Evolutionary conservation across 1,140 invertebrate genomes (phyloP).

Genomic region (Cyrtorhinus lividipennis): DNA sequence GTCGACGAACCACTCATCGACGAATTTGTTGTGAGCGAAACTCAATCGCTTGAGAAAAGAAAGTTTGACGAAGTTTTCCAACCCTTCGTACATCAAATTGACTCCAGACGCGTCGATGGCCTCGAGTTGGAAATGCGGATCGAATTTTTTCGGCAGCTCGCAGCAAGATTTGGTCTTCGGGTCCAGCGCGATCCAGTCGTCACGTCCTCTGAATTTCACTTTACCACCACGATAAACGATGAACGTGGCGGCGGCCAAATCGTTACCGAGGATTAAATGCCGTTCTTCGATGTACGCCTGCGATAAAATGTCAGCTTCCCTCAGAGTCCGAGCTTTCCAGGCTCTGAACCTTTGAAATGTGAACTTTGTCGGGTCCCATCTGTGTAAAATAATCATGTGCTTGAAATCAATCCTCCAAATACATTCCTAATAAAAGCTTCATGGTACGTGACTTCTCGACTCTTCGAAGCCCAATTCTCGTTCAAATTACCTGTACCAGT

Average conservation of each 20-base stretch:
- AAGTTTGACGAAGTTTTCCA: constrained; percentile 48
- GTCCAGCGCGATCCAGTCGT: constrained; percentile 41
- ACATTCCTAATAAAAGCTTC: too few relatives aligned
- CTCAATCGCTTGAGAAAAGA: constrained; percentile 45
- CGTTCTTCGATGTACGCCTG: constrained; percentile 23
- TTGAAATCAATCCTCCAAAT: too few relatives aligned
- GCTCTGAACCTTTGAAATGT: not conserved
- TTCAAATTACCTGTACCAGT: not conserved
- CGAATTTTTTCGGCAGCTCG: constrained; percentile 40
- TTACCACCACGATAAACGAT: constrained; percentile 46
- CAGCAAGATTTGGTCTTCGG: constrained; percentile 29
- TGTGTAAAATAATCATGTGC: too few relatives aligned
- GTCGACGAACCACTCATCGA: constrained; percentile 68
- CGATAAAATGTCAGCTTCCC: constrained; percentile 1
- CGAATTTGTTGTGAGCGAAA: constrained; percentile 40
- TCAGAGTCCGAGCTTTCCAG: not conserved
- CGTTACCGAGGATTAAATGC: constrained; percentile 36
- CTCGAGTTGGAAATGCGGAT: constrained; percentile 41
- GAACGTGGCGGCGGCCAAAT: constrained; percentile 62
- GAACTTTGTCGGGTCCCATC: constrained; percentile 1
- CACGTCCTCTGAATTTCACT: constrained; percentile 44
- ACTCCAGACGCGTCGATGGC: constrained; percentile 49
- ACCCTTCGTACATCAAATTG: constrained; percentile 49
- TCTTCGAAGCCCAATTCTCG: too few relatives aligned
- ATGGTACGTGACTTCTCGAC: too few relatives aligned